These are phyloP conservation scores for Aromia moschata DNA, from an alignment of 2,888 invertebrate species.

Conservation along the genomic window DNA sequence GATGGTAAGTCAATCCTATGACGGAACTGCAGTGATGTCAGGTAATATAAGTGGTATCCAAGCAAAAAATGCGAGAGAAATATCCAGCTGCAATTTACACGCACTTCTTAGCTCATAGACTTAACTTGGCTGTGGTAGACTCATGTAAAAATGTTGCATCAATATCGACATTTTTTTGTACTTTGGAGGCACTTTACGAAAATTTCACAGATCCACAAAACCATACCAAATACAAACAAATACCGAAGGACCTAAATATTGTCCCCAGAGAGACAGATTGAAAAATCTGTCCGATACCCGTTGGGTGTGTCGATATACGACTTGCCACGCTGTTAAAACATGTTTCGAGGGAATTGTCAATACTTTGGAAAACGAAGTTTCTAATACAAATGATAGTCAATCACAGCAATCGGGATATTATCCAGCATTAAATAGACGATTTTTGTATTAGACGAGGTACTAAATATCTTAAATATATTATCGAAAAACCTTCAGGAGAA, in stretches of 20 bases:
- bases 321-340: no score
- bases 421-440: not conserved
- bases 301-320: no score
- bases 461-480: not conserved
- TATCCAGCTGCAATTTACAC: slow-evolving; percentile 9
- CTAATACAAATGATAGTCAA: not conserved
- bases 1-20: slow-evolving; percentile 18
- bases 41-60: slow-evolving; percentile 8
- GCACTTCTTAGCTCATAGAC: slow-evolving; percentile 14
- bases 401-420: not conserved
- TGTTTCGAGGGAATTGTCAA: no score
- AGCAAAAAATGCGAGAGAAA: slow-evolving; percentile 6
- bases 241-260: slow-evolving; percentile 7
- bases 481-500: not conserved
- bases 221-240: slow-evolving; percentile 20
- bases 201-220: slow-evolving; percentile 13
- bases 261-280: not conserved
- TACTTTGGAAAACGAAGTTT: no score
- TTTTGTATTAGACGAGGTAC: not conserved
- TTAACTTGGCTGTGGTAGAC: slow-evolving; percentile 10
- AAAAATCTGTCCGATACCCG: slow-evolving; percentile 2
- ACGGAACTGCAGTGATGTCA: slow-evolving; percentile 17
- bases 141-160: slow-evolving; percentile 6
- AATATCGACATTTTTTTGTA: slow-evolving; percentile 7
- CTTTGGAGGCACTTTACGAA: slow-evolving; percentile 5